These are phyloP conservation scores for Isotomurus palustris DNA, from an alignment of 2,888 invertebrate genomes.

Conservation along the genomic window DNA sequence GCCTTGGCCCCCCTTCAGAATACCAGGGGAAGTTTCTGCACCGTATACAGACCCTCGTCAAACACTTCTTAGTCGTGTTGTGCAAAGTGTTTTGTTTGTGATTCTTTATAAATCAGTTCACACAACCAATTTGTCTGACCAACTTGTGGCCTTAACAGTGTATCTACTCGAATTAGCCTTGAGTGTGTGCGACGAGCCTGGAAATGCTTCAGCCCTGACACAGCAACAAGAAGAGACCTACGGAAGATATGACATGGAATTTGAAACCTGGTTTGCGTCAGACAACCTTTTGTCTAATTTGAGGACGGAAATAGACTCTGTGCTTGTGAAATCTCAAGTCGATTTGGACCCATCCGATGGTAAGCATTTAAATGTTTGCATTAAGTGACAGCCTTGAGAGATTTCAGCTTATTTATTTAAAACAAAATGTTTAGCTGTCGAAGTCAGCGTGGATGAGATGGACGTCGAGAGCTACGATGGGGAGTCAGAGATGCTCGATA, in stretches of 20 bases:
- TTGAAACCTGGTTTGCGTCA: slow-evolving; percentile 65
- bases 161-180: slow-evolving; percentile 83
- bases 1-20: slow-evolving; percentile 77
- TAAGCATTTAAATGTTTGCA: slow-evolving; percentile 1
- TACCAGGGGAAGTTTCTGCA: slow-evolving; percentile 61
- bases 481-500: slow-evolving; percentile 56
- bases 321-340: slow-evolving; percentile 55
- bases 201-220: slow-evolving; percentile 48
- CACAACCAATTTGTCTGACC: slow-evolving; percentile 71
- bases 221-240: slow-evolving; percentile 48
- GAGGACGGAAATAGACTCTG: slow-evolving; percentile 60
- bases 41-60: slow-evolving; percentile 66
- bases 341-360: slow-evolving; percentile 7
- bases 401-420: too few species aligned
- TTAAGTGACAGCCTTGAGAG: slow-evolving; percentile 51
- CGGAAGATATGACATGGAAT: slow-evolving; percentile 56
- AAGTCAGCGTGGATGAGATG: slow-evolving; percentile 51
- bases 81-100: slow-evolving; percentile 71
- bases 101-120: slow-evolving; percentile 80
- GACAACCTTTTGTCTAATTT: slow-evolving; percentile 72
- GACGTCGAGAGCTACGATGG: slow-evolving; percentile 63
- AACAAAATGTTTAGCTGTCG: slow-evolving; percentile 37
- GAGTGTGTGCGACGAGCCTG: slow-evolving; percentile 50
- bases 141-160: slow-evolving; percentile 77
- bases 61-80: slow-evolving; percentile 59